Percentiles rank a stretch among this genome's conserved stretches.
Evolutionary conservation across 1,140 invertebrate genomes (phyloP).

Genomic region (Eriocheir sinensis): DNA sequence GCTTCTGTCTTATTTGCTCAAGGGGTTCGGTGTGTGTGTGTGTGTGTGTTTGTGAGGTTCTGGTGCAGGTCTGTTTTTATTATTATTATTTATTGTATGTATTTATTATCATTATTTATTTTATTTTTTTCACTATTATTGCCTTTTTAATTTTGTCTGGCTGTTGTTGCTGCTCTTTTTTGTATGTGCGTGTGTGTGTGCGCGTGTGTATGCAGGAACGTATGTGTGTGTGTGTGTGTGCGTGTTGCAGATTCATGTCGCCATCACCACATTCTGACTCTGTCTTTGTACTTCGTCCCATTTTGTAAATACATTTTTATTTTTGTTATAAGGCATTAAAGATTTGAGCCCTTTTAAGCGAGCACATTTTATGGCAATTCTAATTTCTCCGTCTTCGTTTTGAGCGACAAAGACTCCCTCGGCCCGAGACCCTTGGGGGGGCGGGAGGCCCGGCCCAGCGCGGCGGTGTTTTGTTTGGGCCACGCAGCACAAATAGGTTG

Average conservation of each 20-base stretch:
- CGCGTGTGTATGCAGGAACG: neutral
- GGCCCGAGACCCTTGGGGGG: too few relatives aligned
- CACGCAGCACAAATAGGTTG: slow-evolving; percentile 13
- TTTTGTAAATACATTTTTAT: neutral
- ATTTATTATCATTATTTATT: neutral
- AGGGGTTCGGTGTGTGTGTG: too few relatives aligned
- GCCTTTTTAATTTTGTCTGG: neutral
- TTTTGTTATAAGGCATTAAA: neutral
- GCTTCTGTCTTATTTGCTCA: neutral
- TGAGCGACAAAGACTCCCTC: too few relatives aligned
- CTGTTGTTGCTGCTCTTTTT: neutral
- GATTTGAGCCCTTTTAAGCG: too few relatives aligned
- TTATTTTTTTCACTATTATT: neutral
- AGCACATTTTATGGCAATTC: too few relatives aligned
- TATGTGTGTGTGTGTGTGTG: too few relatives aligned
- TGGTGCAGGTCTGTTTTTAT: neutral
- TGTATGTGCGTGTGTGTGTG: neutral
- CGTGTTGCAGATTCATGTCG: neutral
- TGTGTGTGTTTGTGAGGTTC: neutral
- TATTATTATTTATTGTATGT: too few relatives aligned
- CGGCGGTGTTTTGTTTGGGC: neutral
- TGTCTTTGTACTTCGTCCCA: neutral
- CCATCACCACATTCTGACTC: neutral
- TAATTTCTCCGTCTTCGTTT: too few relatives aligned
- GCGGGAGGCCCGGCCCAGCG: too few relatives aligned